Evolutionary conservation across 1,140 invertebrate species (phyloP).

Genomic region (Prorops nasuta): DNA sequence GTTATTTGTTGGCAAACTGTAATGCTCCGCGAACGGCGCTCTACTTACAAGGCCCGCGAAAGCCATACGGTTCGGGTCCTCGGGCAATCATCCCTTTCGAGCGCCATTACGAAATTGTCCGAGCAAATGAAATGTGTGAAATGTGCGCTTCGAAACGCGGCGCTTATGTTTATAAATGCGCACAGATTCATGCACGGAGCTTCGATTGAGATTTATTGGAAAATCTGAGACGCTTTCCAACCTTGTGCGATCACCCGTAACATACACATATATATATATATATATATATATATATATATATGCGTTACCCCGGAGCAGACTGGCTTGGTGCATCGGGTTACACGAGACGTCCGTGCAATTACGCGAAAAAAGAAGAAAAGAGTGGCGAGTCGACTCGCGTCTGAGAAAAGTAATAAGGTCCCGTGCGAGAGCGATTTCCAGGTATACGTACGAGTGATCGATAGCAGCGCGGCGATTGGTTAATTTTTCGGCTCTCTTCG

Average conservation of each 20-base stretch:
- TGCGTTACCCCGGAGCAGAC: neutral
- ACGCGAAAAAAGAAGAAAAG: no score
- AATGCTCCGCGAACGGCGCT: constrained; percentile 45
- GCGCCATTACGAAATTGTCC: constrained; percentile 50
- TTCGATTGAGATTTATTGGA: constrained; percentile 44
- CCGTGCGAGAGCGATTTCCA: constrained; percentile 7
- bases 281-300: neutral
- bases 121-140: constrained; percentile 47
- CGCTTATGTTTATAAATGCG: constrained; percentile 18
- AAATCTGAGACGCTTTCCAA: constrained; percentile 25
- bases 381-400: neutral
- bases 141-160: no score
- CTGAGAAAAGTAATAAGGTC: neutral
- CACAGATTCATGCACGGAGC: constrained; percentile 4
- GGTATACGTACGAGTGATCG: no score
- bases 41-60: constrained; percentile 44
- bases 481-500: no score
- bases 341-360: constrained; percentile 4
- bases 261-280: neutral
- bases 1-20: constrained; percentile 51
- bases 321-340: constrained; percentile 10
- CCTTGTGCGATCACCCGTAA: neutral
- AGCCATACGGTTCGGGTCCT: constrained; percentile 26
- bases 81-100: constrained; percentile 44
- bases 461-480: no score